Conservation (phyloP, 2,113 vertebrate genomes). For the Onychostoma macrolepis region DNA sequence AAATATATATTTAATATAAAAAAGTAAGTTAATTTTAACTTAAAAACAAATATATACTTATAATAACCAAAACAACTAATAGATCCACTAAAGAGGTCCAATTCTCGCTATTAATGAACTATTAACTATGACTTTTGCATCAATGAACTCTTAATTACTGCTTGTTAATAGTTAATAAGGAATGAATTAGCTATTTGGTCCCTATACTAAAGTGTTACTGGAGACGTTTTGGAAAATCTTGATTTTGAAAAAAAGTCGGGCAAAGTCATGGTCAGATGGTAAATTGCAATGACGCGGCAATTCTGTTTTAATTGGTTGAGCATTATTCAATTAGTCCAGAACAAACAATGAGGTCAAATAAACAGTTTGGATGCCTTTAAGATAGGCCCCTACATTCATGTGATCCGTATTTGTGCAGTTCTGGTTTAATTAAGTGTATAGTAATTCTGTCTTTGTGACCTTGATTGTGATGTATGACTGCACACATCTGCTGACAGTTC, state of each 20-base stretch:
- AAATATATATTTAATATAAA: too few species aligned
- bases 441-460: not conserved
- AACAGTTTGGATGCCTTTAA: not conserved
- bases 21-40: too few species aligned
- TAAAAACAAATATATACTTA: too few species aligned
- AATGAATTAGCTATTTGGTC: too few species aligned
- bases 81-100: too few species aligned
- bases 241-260: not conserved
- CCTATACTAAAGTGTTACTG: too few species aligned
- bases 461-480: not conserved
- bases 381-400: not conserved
- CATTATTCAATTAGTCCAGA: slow-evolving; percentile 8
- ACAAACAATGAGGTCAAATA: slow-evolving; percentile 10
- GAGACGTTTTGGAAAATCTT: too few species aligned
- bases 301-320: not conserved
- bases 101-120: too few species aligned
- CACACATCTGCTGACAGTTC: not conserved
- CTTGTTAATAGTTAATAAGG: too few species aligned
- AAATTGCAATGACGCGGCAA: not conserved
- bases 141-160: too few species aligned
- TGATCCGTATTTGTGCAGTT: not conserved
- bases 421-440: slow-evolving; percentile 6
- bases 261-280: not conserved
- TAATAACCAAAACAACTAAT: too few species aligned
- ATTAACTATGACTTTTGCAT: too few species aligned